A percentile compares a stretch with the other conserved stretches of the same genome.
Evolutionary conservation across 1,140 invertebrate genomes (phyloP).

Genomic region (Bradynema listronoti): DNA sequence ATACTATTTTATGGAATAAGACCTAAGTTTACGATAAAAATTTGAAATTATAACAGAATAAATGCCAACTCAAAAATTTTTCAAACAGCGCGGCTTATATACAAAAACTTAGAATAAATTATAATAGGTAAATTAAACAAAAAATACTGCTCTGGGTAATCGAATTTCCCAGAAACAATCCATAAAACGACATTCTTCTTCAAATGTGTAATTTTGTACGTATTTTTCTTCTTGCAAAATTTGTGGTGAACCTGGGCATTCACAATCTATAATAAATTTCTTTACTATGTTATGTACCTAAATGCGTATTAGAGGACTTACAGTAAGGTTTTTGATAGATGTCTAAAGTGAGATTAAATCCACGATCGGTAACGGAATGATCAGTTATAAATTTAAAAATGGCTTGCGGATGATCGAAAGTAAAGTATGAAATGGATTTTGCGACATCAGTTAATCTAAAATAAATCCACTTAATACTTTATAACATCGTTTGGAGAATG

Average conservation of each 20-base stretch:
- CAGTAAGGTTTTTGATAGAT: constrained; percentile 23
- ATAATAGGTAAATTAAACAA: too few species aligned
- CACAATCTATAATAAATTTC: constrained; percentile 30
- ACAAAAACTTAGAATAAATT: too few species aligned
- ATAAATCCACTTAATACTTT: too few species aligned
- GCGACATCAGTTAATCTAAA: constrained; percentile 22
- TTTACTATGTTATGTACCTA: not conserved
- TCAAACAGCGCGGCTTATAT: too few species aligned
- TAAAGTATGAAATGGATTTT: constrained; percentile 17
- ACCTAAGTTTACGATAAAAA: too few species aligned
- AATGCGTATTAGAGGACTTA: not conserved
- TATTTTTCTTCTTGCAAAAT: constrained; percentile 9
- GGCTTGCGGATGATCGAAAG: constrained; percentile 22
- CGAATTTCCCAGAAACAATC: constrained; percentile 36
- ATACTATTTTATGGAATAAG: too few species aligned
- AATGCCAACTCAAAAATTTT: too few species aligned
- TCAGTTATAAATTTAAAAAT: constrained; percentile 30
- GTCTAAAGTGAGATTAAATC: constrained; percentile 26
- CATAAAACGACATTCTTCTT: constrained; percentile 20
- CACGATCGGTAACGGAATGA: constrained; percentile 20
- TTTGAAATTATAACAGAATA: too few species aligned
- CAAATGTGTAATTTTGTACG: constrained; percentile 4
- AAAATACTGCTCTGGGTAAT: constrained; percentile 2
- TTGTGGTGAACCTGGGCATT: constrained; percentile 20
- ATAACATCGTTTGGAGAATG: too few species aligned